Evolutionary conservation across 2,888 invertebrate genomes (phyloP).

Genomic region (Neoaliturus tenellus): DNA sequence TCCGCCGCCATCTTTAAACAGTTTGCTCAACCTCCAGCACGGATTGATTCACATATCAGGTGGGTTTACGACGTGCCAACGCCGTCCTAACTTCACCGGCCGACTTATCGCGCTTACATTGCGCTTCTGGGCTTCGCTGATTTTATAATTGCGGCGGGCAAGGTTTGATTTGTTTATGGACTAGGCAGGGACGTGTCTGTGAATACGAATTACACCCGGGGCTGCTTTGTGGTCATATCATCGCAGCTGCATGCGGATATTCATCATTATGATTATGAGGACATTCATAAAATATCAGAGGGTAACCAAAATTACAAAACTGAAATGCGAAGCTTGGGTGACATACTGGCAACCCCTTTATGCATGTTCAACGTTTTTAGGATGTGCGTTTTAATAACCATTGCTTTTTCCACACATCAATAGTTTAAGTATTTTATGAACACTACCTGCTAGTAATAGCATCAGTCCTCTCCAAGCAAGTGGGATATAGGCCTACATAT

Average conservation of each 20-base stretch:
- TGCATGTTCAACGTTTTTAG: too few relatives aligned
- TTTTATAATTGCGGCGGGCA: background rate
- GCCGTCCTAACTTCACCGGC: background rate
- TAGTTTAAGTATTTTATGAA: too few relatives aligned
- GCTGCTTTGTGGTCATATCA: background rate
- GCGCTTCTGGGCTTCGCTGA: background rate
- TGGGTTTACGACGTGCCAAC: conserved; percentile 17
- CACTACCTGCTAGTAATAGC: too few relatives aligned
- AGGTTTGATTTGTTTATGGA: background rate
- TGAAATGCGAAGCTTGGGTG: too few relatives aligned
- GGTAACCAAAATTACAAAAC: too few relatives aligned
- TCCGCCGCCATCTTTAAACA: conserved; percentile 48
- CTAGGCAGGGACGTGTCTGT: background rate
- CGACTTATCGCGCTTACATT: background rate
- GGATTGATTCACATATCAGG: conserved; percentile 44
- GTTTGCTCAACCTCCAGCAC: conserved; percentile 35
- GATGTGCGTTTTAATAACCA: too few relatives aligned
- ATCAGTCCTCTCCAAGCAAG: too few relatives aligned
- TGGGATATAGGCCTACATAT: too few relatives aligned
- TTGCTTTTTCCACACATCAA: too few relatives aligned
- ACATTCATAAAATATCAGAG: too few relatives aligned
- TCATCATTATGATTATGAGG: too few relatives aligned
- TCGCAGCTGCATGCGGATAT: background rate
- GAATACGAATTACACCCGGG: background rate
- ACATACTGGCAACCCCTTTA: too few relatives aligned